A percentile compares a stretch with the other conserved stretches of the same genome.
These are phyloP conservation scores for Metacarcinus magister DNA, from an alignment of 2,888 invertebrate genomes.

Conservation along the genomic window DNA sequence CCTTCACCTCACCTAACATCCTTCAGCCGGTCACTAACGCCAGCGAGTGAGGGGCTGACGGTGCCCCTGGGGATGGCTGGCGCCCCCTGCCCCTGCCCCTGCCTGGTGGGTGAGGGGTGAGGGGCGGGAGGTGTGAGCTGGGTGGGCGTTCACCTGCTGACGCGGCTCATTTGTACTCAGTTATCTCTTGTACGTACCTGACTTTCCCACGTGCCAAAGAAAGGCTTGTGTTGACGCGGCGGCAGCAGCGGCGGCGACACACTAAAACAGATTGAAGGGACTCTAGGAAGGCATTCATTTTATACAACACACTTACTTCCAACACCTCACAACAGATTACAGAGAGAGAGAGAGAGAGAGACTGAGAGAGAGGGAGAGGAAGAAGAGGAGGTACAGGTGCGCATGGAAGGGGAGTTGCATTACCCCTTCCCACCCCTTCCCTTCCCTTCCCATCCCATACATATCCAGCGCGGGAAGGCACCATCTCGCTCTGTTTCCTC, in stretches of 20 bases:
- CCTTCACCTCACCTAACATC: conserved; percentile 79
- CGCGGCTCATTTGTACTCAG: neutral
- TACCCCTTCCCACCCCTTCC: no score
- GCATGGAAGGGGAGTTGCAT: neutral
- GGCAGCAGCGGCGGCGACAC: neutral
- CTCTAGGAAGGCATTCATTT: neutral
- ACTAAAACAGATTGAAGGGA: neutral
- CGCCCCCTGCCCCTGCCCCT: neutral
- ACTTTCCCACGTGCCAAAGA: conserved; percentile 76
- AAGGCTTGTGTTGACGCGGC: conserved; percentile 59
- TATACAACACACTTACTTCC: neutral
- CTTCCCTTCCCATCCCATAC: neutral
- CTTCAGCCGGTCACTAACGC: conserved; percentile 72
- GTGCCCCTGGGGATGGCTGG: neutral
- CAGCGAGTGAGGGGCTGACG: conserved; percentile 54
- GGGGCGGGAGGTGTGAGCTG: neutral
- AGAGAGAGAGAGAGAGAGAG: neutral
- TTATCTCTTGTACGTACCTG: conserved; percentile 61
- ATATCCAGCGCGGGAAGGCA: conserved; percentile 3
- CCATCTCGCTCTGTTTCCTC: neutral
- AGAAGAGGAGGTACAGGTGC: neutral
- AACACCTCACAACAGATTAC: neutral
- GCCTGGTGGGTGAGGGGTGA: neutral
- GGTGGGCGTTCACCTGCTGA: neutral
- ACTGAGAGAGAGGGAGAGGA: neutral